Percentiles rank a stretch among this genome's conserved stretches.
Evolutionary conservation across 2,797 vertebrate genomes (phyloP).

Genomic region (Microchirus variegatus): DNA sequence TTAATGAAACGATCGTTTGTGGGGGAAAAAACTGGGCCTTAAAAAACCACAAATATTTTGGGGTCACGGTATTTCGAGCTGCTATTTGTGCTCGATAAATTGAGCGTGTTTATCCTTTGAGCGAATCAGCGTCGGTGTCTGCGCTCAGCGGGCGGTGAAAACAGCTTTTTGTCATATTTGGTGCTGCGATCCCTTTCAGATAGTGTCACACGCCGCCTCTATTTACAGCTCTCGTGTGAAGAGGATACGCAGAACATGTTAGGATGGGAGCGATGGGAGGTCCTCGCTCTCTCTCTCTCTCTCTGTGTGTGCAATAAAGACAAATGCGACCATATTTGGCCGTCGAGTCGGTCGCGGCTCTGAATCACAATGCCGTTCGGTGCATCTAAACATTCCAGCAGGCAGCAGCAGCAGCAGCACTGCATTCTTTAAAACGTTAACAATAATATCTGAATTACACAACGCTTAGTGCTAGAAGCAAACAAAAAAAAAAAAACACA

Average conservation of each 20-base stretch:
- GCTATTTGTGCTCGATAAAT: slow-evolving; percentile 32
- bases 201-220: slow-evolving; percentile 58
- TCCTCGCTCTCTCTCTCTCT: slow-evolving; percentile 71
- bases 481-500: no score
- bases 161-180: slow-evolving; percentile 51
- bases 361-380: slow-evolving; percentile 70
- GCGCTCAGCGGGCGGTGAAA: slow-evolving; percentile 28
- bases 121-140: slow-evolving; percentile 27
- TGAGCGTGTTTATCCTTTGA: slow-evolving; percentile 51
- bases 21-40: slow-evolving; percentile 25
- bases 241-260: slow-evolving; percentile 72
- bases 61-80: slow-evolving; percentile 36
- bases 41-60: slow-evolving; percentile 56
- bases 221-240: slow-evolving; percentile 74
- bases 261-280: slow-evolving; percentile 67
- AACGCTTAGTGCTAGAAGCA: not conserved
- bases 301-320: slow-evolving; percentile 68
- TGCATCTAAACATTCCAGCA: slow-evolving; percentile 69
- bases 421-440: slow-evolving; percentile 36
- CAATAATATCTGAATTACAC: slow-evolving; percentile 7
- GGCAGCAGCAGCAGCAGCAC: no score
- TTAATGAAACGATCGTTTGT: slow-evolving; percentile 42
- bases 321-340: slow-evolving; percentile 81
- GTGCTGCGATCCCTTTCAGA: slow-evolving; percentile 61
- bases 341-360: slow-evolving; percentile 58